phyloP scores from a whole-genome alignment of 64 coral and sea anemone species.

The Hydrozoanthus tunicans region DNA sequence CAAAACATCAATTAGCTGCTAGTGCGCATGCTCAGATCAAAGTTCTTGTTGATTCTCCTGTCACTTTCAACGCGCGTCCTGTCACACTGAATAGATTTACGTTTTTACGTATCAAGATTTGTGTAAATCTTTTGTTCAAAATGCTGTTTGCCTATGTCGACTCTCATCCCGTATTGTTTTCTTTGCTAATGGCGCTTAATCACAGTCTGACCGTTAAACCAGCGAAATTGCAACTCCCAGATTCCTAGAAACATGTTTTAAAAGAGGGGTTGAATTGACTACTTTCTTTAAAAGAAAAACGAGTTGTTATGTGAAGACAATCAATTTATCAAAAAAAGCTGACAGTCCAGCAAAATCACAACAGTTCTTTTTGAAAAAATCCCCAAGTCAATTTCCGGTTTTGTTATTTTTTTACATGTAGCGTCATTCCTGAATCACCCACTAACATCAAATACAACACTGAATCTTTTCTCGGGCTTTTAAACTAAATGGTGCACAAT shows the following conservation, averaged over 20 bases:
- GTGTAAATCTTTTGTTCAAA: conserved; percentile 36
- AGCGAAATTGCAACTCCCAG: not conserved
- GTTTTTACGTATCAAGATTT: conserved; percentile 1
- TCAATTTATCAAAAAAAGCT: too few relatives aligned
- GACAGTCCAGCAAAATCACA: too few relatives aligned
- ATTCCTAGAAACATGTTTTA: too few relatives aligned
- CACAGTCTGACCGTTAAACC: not conserved
- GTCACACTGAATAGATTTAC: conserved; percentile 60
- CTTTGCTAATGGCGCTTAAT: not conserved
- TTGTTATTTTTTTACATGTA: not conserved
- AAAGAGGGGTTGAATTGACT: too few relatives aligned
- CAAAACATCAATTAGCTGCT: conserved; percentile 74
- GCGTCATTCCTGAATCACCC: not conserved
- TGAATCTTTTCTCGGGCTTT: not conserved
- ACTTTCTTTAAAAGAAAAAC: not conserved
- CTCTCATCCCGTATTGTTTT: conserved; percentile 26
- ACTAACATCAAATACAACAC: not conserved
- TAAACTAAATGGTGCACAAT: not conserved
- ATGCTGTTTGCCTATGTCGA: conserved; percentile 45
- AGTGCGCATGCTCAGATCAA: conserved; percentile 66
- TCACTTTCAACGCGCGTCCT: conserved; percentile 68
- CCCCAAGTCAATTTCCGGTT: not conserved
- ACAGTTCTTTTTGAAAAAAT: not conserved
- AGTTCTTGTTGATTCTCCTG: not conserved
- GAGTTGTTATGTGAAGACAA: not conserved